A percentile compares a stretch with the other conserved stretches of the same genome.
phyloP scores from a whole-genome alignment of 1,140 invertebrate genomes.

The Linepithema humile region DNA sequence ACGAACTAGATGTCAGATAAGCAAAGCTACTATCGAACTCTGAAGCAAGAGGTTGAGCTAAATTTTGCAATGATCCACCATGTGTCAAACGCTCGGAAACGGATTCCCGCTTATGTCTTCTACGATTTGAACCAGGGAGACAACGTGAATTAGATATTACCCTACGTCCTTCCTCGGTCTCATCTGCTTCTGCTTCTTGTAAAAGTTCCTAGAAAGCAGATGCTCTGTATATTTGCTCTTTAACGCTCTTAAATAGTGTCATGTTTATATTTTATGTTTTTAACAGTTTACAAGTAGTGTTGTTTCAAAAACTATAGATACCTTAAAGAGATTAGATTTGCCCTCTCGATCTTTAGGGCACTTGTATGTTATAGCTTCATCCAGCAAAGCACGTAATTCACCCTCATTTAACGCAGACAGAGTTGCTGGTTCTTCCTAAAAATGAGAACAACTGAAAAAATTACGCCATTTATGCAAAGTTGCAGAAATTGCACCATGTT shows the following conservation, averaged over 20 bases:
- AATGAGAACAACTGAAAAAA: constrained; percentile 62
- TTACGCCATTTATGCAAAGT: not conserved
- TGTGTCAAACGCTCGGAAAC: constrained; percentile 85
- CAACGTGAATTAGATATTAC: constrained; percentile 79
- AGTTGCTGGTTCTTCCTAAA: constrained; percentile 86
- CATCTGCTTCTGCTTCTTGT: constrained; percentile 86
- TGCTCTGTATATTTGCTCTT: not conserved
- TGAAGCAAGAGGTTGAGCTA: constrained; percentile 82
- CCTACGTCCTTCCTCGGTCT: constrained; percentile 82
- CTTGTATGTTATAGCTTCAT: constrained; percentile 91
- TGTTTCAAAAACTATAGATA: constrained; percentile 83
- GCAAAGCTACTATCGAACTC: constrained; percentile 81
- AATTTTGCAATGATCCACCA: constrained; percentile 86
- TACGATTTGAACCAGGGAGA: constrained; percentile 79
- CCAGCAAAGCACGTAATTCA: constrained; percentile 88
- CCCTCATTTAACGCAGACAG: constrained; percentile 88
- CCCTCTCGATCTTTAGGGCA: constrained; percentile 91
- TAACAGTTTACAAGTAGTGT: not conserved
- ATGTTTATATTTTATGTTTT: not conserved
- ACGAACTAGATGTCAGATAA: constrained; percentile 78
- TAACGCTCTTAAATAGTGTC: not conserved
- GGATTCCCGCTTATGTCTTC: constrained; percentile 82
- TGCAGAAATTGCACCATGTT: not conserved
- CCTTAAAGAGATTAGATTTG: constrained; percentile 91
- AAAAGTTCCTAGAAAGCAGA: constrained; percentile 84